These are phyloP conservation scores for Drosophila mercatorum DNA, from an alignment of 2,888 invertebrate genomes.

Conservation along the genomic window DNA sequence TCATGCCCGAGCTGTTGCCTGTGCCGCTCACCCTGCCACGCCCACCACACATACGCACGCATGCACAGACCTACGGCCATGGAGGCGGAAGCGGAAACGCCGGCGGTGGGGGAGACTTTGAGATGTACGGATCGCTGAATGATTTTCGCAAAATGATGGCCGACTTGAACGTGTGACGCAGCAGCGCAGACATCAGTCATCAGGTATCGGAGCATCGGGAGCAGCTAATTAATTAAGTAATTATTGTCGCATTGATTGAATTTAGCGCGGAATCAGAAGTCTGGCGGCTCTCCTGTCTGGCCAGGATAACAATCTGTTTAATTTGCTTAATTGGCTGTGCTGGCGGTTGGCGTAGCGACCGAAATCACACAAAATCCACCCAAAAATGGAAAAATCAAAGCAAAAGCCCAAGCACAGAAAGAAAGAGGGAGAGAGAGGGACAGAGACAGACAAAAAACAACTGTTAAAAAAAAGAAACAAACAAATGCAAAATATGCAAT, in stretches of 20 bases:
- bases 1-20: constrained; percentile 98
- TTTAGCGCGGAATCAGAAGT: constrained; percentile 42
- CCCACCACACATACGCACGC: constrained; percentile 80
- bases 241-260: constrained; percentile 72
- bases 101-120: constrained; percentile 86
- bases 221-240: constrained; percentile 74
- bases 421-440: not conserved
- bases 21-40: constrained; percentile 94
- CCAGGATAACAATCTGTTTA: constrained; percentile 76
- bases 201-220: constrained; percentile 3
- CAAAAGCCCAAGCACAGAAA: not conserved
- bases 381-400: not conserved
- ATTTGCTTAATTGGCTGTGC: constrained; percentile 80
- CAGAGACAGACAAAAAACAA: constrained; percentile 6
- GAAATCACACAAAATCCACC: constrained; percentile 9
- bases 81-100: constrained; percentile 26
- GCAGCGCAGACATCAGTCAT: not conserved
- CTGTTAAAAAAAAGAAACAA: constrained; percentile 16
- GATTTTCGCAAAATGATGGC: constrained; percentile 92
- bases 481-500: constrained; percentile 46
- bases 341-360: constrained; percentile 66
- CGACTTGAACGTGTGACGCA: constrained; percentile 87
- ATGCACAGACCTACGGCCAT: constrained; percentile 52
- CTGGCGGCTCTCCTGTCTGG: constrained; percentile 38
- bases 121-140: constrained; percentile 89